Base-by-base conservation (phyloP, 2,888 invertebrate genomes). In the Ommatoiulus sabulosus region DNA sequence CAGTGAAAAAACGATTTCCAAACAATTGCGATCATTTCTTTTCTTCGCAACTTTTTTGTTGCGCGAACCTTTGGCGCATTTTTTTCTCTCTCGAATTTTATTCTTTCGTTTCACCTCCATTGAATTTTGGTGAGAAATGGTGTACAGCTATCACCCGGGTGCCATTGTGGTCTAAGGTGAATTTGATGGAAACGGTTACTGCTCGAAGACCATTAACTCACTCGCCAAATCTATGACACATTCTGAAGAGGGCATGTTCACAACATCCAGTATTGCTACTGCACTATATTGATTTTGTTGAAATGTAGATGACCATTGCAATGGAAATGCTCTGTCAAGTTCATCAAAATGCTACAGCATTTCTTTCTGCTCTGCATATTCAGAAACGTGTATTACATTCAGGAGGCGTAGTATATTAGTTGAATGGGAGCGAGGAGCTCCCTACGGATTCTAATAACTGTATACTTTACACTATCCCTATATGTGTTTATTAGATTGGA, bases 1-100 rank as follows among this genome's bases (percentile, higher is more conserved):
- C 72, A 72, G 72, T 72, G 72, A 72, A 72, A 72, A 72, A 72
- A 72, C 72, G 72, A 72, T 72, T 72, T 72, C n/a, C 72, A 72
- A 72, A 72, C 72, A 72, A 72, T 72, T 72, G 72, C 72, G 72
- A 72, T 72, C 72, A 20, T 20, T 72, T 72, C 72, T 7, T 72
- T 72, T 72, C 72, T 72, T 72, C 24, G 20, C 72, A 72, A 24
- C n/a, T 72, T 72, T 72, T 72, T 72, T 72, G 72, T 72, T 72
- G 72, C 24, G 6, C n/a, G 72, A 72, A 72, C 72, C 72, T 72
- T 72, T 72, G 72, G 10, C 24, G 72, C 20, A 24, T 72, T 52
- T 72, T 72, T 72, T 72, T 24, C n/a, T 20, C 63, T 20, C 6
- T 17, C 20, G 63, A 20, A 20, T 63, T 63, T 63, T 63, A 72